Conservation (phyloP, 1,140 invertebrate genomes). For the Bradynema listronoti region DNA sequence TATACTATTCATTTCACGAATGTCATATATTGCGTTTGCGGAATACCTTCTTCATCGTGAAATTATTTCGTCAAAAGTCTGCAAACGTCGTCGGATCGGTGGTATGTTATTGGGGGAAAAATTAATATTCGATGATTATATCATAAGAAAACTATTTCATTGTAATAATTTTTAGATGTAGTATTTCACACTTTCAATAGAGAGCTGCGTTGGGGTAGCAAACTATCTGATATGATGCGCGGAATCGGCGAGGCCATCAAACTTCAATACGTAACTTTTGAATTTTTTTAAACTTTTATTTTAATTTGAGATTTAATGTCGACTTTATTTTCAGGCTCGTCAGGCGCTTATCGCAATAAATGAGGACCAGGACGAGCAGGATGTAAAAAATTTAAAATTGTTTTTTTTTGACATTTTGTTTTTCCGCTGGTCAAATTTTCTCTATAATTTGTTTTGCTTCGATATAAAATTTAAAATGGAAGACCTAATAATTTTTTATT, state of each 20-base stretch:
- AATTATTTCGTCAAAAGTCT: slow-evolving; percentile 18
- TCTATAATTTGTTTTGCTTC: no score
- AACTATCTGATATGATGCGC: slow-evolving; percentile 25
- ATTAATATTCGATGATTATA: neutral
- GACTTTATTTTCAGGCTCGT: slow-evolving; percentile 7
- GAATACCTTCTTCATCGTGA: slow-evolving; percentile 27
- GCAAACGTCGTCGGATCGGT: slow-evolving; percentile 12
- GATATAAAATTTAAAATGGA: no score
- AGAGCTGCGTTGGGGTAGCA: slow-evolving; percentile 21
- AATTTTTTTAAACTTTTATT: neutral
- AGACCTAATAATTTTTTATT: no score
- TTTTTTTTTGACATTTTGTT: neutral
- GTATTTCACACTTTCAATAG: slow-evolving; percentile 18
- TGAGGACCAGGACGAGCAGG: slow-evolving; percentile 10
- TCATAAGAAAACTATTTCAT: neutral
- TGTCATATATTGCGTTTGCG: slow-evolving; percentile 26
- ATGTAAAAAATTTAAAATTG: slow-evolving; percentile 13
- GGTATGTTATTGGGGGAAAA: no score
- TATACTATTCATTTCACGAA: slow-evolving; percentile 24
- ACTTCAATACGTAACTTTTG: slow-evolving; percentile 26
- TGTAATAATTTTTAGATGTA: slow-evolving; percentile 18
- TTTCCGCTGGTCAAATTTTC: no score
- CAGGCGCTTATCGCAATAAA: slow-evolving; percentile 18
- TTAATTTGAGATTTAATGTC: neutral
- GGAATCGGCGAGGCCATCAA: slow-evolving; percentile 28